Evolutionary conservation across 2,113 vertebrate genomes (phyloP).

Genomic region (Craseonycteris thonglongyai): DNA sequence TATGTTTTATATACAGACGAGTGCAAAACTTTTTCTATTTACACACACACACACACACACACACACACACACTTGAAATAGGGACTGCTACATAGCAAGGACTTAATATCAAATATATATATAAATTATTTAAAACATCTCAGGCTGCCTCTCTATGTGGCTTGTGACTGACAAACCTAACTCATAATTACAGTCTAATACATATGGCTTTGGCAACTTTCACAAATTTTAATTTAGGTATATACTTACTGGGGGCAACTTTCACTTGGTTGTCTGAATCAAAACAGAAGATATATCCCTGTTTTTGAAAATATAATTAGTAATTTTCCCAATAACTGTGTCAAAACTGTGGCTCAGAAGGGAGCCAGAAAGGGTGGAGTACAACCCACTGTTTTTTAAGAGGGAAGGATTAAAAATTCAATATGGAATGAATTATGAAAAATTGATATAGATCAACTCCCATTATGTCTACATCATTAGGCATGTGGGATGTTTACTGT

Average conservation of each 20-base stretch:
- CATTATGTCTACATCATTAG: neutral
- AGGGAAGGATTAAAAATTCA: neutral
- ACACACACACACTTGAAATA: too few relatives aligned
- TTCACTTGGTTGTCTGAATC: slow-evolving; percentile 34
- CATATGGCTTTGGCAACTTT: neutral
- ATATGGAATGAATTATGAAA: neutral
- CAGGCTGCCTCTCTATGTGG: neutral
- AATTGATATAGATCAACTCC: neutral
- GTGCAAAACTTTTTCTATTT: neutral
- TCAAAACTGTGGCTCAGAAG: slow-evolving; percentile 36
- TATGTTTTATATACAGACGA: neutral
- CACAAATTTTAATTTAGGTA: neutral
- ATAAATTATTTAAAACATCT: neutral
- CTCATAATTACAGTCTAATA: neutral
- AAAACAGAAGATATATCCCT: slow-evolving; percentile 3
- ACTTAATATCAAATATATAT: too few relatives aligned
- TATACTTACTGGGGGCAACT: neutral
- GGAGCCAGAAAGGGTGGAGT: slow-evolving; percentile 14
- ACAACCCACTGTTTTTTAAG: neutral
- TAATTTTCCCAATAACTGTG: slow-evolving; percentile 19
- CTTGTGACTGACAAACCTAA: neutral
- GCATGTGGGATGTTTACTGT: neutral
- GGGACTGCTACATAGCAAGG: too few relatives aligned
- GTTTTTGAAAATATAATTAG: slow-evolving; percentile 24
- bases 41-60: neutral